A percentile compares a stretch with the other conserved stretches of the same genome.
phyloP scores from a whole-genome alignment of 2,888 invertebrate genomes.

The Apomyelois bistriatella region DNA sequence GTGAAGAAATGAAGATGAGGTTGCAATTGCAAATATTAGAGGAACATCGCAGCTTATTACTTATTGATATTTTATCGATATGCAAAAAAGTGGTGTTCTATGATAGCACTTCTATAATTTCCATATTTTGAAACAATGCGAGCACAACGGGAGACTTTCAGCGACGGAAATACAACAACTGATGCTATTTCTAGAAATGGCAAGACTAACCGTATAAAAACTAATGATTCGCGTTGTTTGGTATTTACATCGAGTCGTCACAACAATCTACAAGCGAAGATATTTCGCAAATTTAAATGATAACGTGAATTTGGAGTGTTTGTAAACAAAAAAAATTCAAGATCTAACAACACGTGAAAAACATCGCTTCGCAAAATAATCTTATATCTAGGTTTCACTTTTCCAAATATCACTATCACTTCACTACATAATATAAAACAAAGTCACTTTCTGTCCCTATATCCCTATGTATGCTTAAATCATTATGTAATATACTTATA shows the following conservation, averaged over 20 bases:
- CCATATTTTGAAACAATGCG: constrained; percentile 29
- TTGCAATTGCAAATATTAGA: too few species aligned
- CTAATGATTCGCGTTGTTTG: background rate
- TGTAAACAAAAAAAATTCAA: constrained; percentile 8
- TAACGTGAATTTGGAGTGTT: constrained; percentile 1
- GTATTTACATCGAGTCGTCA: background rate
- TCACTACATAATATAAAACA: too few species aligned
- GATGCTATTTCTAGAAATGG: constrained; percentile 67
- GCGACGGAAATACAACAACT: constrained; percentile 71
- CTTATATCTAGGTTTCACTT: too few species aligned
- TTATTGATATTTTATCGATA: too few species aligned
- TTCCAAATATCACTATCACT: too few species aligned
- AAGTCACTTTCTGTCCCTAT: too few species aligned
- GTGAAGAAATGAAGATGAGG: too few species aligned
- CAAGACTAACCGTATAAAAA: constrained; percentile 23
- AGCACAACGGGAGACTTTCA: constrained; percentile 62
- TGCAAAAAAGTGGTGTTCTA: background rate
- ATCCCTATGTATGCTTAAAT: too few species aligned
- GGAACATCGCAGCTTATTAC: too few species aligned
- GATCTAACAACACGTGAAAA: background rate
- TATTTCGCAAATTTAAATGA: constrained; percentile 1
- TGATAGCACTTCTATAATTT: background rate
- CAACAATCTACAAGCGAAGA: constrained; percentile 2
- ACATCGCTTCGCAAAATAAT: too few species aligned
- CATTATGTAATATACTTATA: too few species aligned